Evolutionary conservation across 53 echinoderm and acorn worm genomes (phyloP).

Genomic region (Henricia sp.): DNA sequence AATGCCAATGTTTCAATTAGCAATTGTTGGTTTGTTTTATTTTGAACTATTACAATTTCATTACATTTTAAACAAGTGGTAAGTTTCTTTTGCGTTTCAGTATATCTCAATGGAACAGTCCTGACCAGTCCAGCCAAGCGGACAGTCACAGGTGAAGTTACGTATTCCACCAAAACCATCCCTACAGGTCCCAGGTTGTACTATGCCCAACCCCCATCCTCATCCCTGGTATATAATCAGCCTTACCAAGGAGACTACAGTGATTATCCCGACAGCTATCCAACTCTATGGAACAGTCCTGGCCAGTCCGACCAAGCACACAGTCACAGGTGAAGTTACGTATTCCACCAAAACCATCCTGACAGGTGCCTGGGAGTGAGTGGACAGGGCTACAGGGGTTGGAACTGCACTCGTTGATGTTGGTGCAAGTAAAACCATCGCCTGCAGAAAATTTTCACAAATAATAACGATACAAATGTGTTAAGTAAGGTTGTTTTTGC

Average conservation of each 20-base stretch:
- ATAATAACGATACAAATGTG: no score
- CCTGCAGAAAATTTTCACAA: no score
- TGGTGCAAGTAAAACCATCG: constrained; percentile 57
- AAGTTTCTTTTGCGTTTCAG: no score
- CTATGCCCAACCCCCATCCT: no score
- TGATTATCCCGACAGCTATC: constrained; percentile 44
- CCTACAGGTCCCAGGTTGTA: constrained; percentile 21
- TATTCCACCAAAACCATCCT: constrained; percentile 66
- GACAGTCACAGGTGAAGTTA: constrained; percentile 68
- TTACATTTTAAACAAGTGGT: no score
- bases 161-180: constrained; percentile 69
- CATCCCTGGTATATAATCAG: no score
- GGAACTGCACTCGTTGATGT: constrained; percentile 48
- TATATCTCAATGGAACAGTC: constrained; percentile 60
- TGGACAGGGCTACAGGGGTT: constrained; percentile 50
- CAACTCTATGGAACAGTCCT: constrained; percentile 56
- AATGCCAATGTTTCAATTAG: no score
- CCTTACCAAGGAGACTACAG: constrained; percentile 47
- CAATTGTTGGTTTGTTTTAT: no score
- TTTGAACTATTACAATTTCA: no score
- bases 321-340: constrained; percentile 70
- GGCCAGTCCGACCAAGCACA: constrained; percentile 58
- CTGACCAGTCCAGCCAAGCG: constrained; percentile 59
- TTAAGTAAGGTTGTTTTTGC: no score
- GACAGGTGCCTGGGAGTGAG: constrained; percentile 39